These are phyloP conservation scores for Eurois occulta DNA, from an alignment of 2,888 invertebrate genomes.

Conservation along the genomic window DNA sequence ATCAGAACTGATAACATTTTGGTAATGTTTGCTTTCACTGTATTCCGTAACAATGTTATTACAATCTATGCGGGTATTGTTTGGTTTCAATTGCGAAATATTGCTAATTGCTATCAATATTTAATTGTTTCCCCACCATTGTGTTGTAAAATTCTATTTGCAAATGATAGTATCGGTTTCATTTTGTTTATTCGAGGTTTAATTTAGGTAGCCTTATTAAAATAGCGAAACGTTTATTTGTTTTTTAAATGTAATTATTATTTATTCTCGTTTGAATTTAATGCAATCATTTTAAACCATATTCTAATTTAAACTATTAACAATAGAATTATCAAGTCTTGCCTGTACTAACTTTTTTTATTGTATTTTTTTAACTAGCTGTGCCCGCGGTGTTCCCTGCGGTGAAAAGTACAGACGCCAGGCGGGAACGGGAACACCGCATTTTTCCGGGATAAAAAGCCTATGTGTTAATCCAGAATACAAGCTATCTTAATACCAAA, in stretches of 20 bases:
- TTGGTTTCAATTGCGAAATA: constrained; percentile 23
- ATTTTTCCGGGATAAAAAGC: no score
- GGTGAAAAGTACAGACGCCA: no score
- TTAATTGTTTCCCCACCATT: background rate
- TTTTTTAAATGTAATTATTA: background rate
- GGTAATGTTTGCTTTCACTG: constrained; percentile 38
- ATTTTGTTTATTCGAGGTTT: background rate
- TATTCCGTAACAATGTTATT: constrained; percentile 34
- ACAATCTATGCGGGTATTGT: constrained; percentile 50
- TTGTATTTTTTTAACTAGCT: no score
- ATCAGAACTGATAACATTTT: constrained; percentile 33
- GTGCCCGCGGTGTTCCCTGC: no score
- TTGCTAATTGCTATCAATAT: constrained; percentile 11
- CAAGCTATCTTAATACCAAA: no score
- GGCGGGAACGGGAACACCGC: no score
- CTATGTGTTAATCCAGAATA: no score
- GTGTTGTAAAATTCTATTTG: background rate
- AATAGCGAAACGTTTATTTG: background rate
- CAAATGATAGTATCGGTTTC: background rate
- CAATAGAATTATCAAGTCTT: no score
- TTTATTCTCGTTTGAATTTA: no score
- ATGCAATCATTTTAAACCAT: no score
- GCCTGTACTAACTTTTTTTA: no score
- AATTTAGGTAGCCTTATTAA: background rate
- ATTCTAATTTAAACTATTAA: no score